Evolutionary conservation across 2,113 vertebrate genomes (phyloP).

Genomic region (Dipodomys stephensi): DNA sequence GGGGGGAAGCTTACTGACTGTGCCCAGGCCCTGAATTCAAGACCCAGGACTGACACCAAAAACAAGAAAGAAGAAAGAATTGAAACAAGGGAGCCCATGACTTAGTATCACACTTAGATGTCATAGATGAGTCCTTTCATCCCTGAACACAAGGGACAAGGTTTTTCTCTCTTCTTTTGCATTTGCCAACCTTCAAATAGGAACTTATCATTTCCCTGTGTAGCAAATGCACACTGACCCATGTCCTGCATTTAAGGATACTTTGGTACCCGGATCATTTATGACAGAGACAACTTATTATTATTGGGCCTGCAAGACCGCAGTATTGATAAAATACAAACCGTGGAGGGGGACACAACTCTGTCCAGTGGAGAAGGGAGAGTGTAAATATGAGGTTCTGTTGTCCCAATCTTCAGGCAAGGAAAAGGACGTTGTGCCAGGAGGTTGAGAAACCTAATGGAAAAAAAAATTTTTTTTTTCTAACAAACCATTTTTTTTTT

Average conservation of each 20-base stretch:
- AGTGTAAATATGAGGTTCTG: slow-evolving; percentile 89
- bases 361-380: slow-evolving; percentile 92
- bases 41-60: no score
- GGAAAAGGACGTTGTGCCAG: slow-evolving; percentile 86
- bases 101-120: neutral
- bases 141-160: neutral
- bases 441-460: slow-evolving; percentile 85
- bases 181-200: neutral
- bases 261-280: neutral
- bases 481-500: neutral
- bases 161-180: neutral
- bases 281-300: neutral
- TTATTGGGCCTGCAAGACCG: neutral
- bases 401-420: slow-evolving; percentile 92
- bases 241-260: neutral
- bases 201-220: neutral
- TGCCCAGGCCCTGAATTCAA: no score
- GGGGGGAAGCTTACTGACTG: no score
- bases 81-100: neutral
- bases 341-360: slow-evolving; percentile 94
- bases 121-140: neutral
- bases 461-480: slow-evolving; percentile 58
- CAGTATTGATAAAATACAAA: slow-evolving; percentile 79
- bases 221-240: neutral
- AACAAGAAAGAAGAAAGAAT: neutral